Percentiles rank a stretch among this genome's conserved stretches.
Evolutionary conservation across 92 coral and sea anemone genomes (phyloP).

Genomic region (Epizoanthus illoricatus): DNA sequence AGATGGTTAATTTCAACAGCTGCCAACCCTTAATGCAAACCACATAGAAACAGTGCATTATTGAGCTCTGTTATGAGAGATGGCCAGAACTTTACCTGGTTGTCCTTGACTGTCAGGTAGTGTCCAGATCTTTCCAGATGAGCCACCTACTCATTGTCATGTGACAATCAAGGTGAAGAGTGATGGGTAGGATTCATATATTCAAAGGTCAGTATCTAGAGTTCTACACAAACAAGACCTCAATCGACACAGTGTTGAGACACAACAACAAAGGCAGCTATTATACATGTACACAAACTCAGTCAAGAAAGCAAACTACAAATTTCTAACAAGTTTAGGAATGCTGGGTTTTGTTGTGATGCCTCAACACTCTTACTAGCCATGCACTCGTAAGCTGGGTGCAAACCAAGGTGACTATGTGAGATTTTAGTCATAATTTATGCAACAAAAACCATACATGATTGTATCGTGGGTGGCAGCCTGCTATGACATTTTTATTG

Average conservation of each 20-base stretch:
- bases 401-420: too few species aligned
- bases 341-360: too few species aligned
- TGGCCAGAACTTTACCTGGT: constrained; percentile 81
- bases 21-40: too few species aligned
- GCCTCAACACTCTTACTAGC: too few species aligned
- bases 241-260: constrained; percentile 42
- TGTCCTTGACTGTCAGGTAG: constrained; percentile 99
- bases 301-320: too few species aligned
- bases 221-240: constrained; percentile 83
- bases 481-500: too few species aligned
- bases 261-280: constrained; percentile 1
- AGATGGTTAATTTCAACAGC: too few species aligned
- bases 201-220: constrained; percentile 97
- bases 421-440: too few species aligned
- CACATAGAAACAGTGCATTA: not conserved
- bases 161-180: constrained; percentile 64
- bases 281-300: not conserved
- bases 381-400: too few species aligned
- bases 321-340: too few species aligned
- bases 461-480: too few species aligned
- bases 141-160: constrained; percentile 96
- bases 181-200: constrained; percentile 86
- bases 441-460: too few species aligned
- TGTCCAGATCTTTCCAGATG: constrained; percentile 99
- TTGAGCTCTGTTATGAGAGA: not conserved